Conservation (phyloP, 2,113 vertebrate species). For the Calidris pygmaea region DNA sequence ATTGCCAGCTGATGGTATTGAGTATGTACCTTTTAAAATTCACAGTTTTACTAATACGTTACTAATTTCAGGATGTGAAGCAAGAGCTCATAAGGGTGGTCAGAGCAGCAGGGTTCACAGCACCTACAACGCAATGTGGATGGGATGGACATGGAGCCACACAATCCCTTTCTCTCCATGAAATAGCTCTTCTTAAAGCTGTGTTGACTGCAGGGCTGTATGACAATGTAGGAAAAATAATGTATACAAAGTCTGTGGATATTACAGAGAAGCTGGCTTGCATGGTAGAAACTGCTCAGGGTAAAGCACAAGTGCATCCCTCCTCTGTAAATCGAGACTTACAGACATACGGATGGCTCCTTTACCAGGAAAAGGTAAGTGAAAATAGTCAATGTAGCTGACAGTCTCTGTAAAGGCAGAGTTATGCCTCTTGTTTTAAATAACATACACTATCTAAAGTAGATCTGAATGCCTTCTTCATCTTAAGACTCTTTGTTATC, state of each 20-base stretch:
- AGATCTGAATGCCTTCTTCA: neutral
- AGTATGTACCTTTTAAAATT: neutral
- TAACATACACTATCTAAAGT: neutral
- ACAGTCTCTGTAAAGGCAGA: neutral
- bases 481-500: neutral
- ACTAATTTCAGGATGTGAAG: constrained; percentile 85
- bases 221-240: constrained; percentile 88
- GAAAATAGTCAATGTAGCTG: neutral
- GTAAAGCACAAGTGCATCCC: constrained; percentile 91
- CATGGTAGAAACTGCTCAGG: constrained; percentile 90
- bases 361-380: constrained; percentile 95
- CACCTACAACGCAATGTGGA: constrained; percentile 10
- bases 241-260: constrained; percentile 86
- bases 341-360: constrained; percentile 91
- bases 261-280: constrained; percentile 87
- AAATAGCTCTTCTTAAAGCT: constrained; percentile 86
- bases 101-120: constrained; percentile 87
- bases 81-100: constrained; percentile 90
- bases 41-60: neutral
- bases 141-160: constrained; percentile 24
- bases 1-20: neutral
- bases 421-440: neutral
- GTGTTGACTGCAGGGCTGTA: constrained; percentile 92
- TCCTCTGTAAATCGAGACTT: constrained; percentile 93
- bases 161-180: constrained; percentile 74